These are phyloP conservation scores for Entomobrya proxima DNA, from an alignment of 2,888 invertebrate genomes.

Conservation along the genomic window DNA sequence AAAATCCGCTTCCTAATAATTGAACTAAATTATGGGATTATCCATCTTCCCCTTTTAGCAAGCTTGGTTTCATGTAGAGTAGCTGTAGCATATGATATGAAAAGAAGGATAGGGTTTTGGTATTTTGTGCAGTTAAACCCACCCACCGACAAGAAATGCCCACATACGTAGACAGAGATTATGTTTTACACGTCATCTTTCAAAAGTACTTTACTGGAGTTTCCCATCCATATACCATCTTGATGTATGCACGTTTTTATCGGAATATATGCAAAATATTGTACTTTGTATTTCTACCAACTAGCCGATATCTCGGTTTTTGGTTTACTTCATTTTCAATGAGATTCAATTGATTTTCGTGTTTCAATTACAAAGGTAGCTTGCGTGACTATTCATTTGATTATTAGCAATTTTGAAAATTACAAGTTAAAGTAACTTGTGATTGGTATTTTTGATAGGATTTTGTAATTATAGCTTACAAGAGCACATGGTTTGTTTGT, in stretches of 20 bases:
- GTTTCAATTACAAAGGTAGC: conserved; percentile 20
- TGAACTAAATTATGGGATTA: conserved; percentile 54
- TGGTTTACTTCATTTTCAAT: too few relatives aligned
- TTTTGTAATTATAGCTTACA: not conserved
- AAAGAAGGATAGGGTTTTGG: not conserved
- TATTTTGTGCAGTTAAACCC: too few relatives aligned
- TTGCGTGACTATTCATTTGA: conserved; percentile 14
- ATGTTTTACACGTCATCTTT: too few relatives aligned
- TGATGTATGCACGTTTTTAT: not conserved
- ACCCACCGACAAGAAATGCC: not conserved
- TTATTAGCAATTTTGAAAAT: not conserved
- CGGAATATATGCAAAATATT: too few relatives aligned
- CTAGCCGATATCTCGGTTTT: too few relatives aligned
- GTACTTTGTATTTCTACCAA: too few relatives aligned
- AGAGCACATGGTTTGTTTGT: not conserved
- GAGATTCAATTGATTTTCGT: not conserved
- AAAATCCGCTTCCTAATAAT: conserved; percentile 52
- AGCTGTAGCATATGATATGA: conserved; percentile 51
- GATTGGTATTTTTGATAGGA: not conserved
- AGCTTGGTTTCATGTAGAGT: not conserved
- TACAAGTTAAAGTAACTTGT: not conserved
- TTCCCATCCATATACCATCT: too few relatives aligned
- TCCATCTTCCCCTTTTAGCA: conserved; percentile 31
- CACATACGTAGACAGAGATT: not conserved
- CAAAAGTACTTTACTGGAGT: too few relatives aligned